These are phyloP conservation scores for Mercenaria mercenaria DNA, from an alignment of 1,140 invertebrate species.

Conservation along the genomic window DNA sequence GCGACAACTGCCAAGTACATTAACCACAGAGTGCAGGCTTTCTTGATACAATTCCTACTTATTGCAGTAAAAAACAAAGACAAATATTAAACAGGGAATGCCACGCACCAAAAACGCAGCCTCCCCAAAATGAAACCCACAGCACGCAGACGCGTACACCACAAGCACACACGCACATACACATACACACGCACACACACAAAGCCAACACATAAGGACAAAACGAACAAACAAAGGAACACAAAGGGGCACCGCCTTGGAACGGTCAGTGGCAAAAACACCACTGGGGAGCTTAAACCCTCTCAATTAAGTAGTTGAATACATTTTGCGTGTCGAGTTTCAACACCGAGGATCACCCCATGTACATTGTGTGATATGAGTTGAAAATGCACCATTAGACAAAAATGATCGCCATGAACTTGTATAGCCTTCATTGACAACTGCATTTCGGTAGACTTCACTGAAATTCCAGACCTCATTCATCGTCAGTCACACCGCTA, in stretches of 20 bases:
- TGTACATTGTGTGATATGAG: constrained; percentile 13
- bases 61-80: no score
- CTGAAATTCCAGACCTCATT: neutral
- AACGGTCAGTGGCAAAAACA: no score
- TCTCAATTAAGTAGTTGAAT: constrained; percentile 68
- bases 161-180: no score
- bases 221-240: no score
- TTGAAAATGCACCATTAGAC: neutral
- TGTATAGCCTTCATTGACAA: neutral
- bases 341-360: constrained; percentile 15
- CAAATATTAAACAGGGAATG: no score
- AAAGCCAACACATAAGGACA: no score
- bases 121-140: no score
- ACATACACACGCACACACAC: no score
- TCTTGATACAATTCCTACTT: constrained; percentile 53
- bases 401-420: neutral
- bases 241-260: no score
- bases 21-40: constrained; percentile 49
- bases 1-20: constrained; percentile 65
- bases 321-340: constrained; percentile 58
- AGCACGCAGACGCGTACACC: no score
- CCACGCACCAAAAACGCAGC: no score
- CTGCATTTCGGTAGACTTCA: constrained; percentile 2
- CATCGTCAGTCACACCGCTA: neutral
- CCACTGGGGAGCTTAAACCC: no score